phyloP scores from a whole-genome alignment of 2,797 vertebrate genomes.

The Helostoma temminkii region DNA sequence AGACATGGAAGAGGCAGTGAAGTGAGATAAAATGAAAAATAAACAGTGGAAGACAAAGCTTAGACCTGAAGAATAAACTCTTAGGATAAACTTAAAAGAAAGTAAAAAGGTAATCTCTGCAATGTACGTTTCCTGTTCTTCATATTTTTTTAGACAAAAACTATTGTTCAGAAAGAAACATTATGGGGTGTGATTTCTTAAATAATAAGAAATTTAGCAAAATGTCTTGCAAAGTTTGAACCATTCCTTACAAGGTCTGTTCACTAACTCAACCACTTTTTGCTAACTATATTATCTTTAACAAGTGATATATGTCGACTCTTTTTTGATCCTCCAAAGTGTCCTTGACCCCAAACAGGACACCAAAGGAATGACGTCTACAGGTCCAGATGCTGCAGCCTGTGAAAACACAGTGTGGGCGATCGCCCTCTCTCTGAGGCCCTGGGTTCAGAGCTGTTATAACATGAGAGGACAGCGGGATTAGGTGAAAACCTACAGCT shows the following conservation, averaged over 20 bases:
- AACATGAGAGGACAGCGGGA: conserved; percentile 78
- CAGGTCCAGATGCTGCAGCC: conserved; percentile 71
- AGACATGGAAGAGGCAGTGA: conserved; percentile 45
- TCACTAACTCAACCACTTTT: conserved; percentile 37
- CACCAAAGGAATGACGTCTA: conserved; percentile 60
- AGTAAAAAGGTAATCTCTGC: neutral
- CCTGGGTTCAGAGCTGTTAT: conserved; percentile 77
- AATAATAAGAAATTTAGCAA: neutral
- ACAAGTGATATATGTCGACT: conserved; percentile 60
- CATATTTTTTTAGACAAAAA: neutral
- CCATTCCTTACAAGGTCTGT: neutral
- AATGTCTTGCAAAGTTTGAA: neutral
- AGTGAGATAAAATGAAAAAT: conserved; percentile 26
- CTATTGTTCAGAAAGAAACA: neutral
- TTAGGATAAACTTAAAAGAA: conserved; percentile 15
- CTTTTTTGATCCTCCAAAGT: conserved; percentile 66
- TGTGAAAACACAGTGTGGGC: conserved; percentile 78
- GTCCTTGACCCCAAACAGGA: conserved; percentile 75
- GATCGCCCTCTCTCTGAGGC: conserved; percentile 62
- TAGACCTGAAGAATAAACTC: conserved; percentile 1
- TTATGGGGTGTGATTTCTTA: neutral
- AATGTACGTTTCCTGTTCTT: neutral
- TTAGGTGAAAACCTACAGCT: conserved; percentile 77
- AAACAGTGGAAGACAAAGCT: neutral
- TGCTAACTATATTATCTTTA: conserved; percentile 62